Evolutionary conservation across 2,113 vertebrate species (phyloP).

Genomic region (Tonatia bakeri): DNA sequence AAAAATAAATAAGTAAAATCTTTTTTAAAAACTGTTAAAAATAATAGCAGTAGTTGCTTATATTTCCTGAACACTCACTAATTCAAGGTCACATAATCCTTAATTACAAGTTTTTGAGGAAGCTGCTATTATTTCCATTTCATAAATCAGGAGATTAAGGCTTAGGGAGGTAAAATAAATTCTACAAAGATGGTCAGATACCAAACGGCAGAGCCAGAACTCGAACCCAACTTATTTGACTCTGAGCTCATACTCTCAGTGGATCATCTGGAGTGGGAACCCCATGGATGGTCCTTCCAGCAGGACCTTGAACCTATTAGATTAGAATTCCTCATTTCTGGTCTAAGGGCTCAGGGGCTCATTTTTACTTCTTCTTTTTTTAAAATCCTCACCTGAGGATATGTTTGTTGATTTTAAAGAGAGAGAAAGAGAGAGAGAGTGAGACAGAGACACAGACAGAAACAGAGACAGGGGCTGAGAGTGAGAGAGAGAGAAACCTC

Average conservation of each 20-base stretch:
- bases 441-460: too few relatives aligned
- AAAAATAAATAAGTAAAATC: too few relatives aligned
- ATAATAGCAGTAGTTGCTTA: not conserved
- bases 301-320: not conserved
- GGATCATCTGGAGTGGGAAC: accelerated
- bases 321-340: not conserved
- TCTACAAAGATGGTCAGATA: not conserved
- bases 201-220: not conserved
- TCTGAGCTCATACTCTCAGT: not conserved
- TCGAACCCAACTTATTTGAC: not conserved
- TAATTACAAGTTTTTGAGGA: not conserved
- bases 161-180: not conserved
- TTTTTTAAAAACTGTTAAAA: not conserved
- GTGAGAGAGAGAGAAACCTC: too few relatives aligned
- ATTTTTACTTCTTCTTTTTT: not conserved
- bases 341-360: not conserved
- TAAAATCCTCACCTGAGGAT: too few relatives aligned
- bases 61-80: not conserved
- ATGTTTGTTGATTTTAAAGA: too few relatives aligned
- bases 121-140: not conserved
- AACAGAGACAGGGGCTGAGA: too few relatives aligned
- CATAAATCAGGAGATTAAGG: not conserved
- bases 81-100: not conserved
- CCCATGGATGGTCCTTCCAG: not conserved
- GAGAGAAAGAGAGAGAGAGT: too few relatives aligned